These are phyloP conservation scores for Stigmatopora argus DNA, from an alignment of 2,113 vertebrate genomes.

Conservation along the genomic window DNA sequence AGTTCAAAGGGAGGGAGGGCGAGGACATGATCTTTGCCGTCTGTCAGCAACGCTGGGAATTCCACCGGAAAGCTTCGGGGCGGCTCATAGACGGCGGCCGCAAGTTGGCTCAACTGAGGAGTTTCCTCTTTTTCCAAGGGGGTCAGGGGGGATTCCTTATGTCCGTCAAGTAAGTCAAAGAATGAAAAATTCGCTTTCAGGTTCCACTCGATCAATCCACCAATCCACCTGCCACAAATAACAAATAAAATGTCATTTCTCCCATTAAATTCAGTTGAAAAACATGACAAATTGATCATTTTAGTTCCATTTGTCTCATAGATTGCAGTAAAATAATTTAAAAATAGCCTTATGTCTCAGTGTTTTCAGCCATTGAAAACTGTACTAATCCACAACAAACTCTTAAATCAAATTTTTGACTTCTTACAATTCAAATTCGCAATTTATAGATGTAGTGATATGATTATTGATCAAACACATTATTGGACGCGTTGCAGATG, in stretches of 20 bases:
- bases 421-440: background rate
- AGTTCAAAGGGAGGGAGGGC: conserved; percentile 64
- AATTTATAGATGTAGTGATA: background rate
- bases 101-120: conserved; percentile 18
- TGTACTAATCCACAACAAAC: background rate
- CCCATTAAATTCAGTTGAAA: too few species aligned
- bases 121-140: conserved; percentile 29
- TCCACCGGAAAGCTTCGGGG: conserved; percentile 37
- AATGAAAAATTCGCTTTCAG: background rate
- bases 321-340: too few species aligned
- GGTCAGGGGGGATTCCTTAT: conserved; percentile 15
- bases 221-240: background rate
- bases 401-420: background rate
- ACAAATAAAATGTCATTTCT: too few species aligned
- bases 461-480: background rate
- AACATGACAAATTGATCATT: too few species aligned
- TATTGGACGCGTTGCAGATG: background rate
- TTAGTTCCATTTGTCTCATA: too few species aligned
- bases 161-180: conserved; percentile 7
- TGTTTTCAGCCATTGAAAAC: background rate
- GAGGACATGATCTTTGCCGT: conserved; percentile 62
- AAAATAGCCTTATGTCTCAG: too few species aligned
- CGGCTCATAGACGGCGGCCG: conserved; percentile 50
- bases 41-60: conserved; percentile 45
- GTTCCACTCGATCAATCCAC: background rate